Evolutionary conservation across 2,888 invertebrate genomes (phyloP), one percentile per base, ranked within the genome.

Genomic region (Caenorhabditis uteleia): DNA sequence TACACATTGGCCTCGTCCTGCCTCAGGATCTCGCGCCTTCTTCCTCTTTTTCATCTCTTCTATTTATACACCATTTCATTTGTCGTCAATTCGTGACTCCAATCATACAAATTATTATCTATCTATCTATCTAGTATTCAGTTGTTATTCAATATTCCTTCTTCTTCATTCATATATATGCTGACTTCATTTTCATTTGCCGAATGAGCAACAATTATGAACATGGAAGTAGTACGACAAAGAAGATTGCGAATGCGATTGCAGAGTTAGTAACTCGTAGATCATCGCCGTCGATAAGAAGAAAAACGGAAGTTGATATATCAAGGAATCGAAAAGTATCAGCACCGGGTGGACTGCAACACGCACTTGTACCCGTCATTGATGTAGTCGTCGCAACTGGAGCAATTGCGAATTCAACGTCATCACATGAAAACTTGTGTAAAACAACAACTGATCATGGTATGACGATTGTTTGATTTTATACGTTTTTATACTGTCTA

Each of bases 331-430:
- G 72, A 21, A 72, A 72, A 42, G 56, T 55, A 16, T 64, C 64
- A 20, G 72, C 72, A 2, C 72, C 72, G 12, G 68, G 60, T 38
- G 64, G 68, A 29, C 45, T 71, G 40, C 57, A 64, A 20, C 53
- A 58, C 29, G 72, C 56, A 4, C 47, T 71, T 20, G 51, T 59
- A 8, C 71, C 70, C 1, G 39, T 64, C 16, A 60, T 68, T 26
- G 70, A 67, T 36, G 54, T 61, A 21, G 67, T 65, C 14, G 62
- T 62, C 54, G 67, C 61, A 34, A 62, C 55, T 8, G 50, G 51
- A 23, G 51, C 60, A 43, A 43, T 56, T 16, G 51, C 51, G 18
- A 5, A 10, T 5, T 14, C 8, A 5, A 18, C 42, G 7, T 23
- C 42, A 14, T 5, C 42, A 25, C n/a, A n/a, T n/a, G n/a, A n/a